Base-by-base conservation (phyloP, 2,888 invertebrate genomes). In the Anodontia alba region DNA sequence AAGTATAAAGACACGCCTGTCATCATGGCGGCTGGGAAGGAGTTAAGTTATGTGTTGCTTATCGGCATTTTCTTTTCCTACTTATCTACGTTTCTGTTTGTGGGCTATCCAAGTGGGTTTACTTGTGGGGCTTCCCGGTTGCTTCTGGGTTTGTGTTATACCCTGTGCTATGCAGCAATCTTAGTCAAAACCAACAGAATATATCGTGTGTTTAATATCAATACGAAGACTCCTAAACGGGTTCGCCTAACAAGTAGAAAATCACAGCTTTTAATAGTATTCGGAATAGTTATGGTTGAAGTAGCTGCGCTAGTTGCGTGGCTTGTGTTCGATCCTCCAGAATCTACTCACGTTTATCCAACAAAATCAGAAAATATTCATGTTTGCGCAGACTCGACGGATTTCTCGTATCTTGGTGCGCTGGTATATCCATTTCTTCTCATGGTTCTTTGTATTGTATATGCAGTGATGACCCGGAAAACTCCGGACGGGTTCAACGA, bases 401-500 rank as follows among this genome's bases (percentile, higher is more conserved):
- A 95, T 73, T 94, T 94, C 71, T 95, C 95, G 0, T 96, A 95
- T 90, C 79, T 95, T 79, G 94, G 95, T 17, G 95, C 95, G 0
- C 93, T 96, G 42, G 92, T 95, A 46, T 96, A 96, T 84, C 96
- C 96, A 0, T 95, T 95, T 57, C 80, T 95, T 43, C 92, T 96
- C 29, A 95, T 96, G 82, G 94, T 95, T 1, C 90, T 95, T 51
- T 96, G 96, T 90, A 95, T 96, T 0, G 93, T 95, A 15, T 96
- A 95, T 89, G 96, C 96, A 23, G 94, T 96, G 78, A 95, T 95
- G 89, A 96, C 96, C 10, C 91, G 96, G 71, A 96, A 96, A 88
- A 95, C 96, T 83, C 96, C 96, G 0, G 96, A 95, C 79, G 96
- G 96, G 0, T 96, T 96, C 92, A 96, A 96, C 91, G 96, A 96